Evolutionary conservation across 2,113 vertebrate genomes (phyloP).

Genomic region (Agapornis roseicollis): DNA sequence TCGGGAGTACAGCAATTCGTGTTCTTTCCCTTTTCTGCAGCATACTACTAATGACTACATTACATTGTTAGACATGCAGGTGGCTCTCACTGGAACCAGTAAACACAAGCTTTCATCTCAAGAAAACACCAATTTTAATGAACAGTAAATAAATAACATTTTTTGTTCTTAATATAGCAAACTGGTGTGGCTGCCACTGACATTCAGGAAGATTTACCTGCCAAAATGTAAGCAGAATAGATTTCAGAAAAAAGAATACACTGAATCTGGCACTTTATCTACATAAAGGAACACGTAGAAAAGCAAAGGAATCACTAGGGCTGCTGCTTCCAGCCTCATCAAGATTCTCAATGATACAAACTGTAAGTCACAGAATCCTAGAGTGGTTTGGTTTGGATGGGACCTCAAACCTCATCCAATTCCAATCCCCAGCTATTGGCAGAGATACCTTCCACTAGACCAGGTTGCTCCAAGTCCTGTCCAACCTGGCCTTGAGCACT

Average conservation of each 20-base stretch:
- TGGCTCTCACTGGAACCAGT: not conserved
- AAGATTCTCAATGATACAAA: not conserved
- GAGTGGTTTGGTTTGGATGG: not conserved
- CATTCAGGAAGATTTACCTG: not conserved
- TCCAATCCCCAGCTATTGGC: not conserved
- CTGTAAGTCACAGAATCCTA: not conserved
- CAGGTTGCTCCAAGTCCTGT: not conserved
- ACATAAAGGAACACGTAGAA: not conserved
- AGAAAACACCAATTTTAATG: not conserved
- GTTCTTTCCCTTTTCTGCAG: not conserved
- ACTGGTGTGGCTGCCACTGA: not conserved
- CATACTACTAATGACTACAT: not conserved
- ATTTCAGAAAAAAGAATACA: not conserved
- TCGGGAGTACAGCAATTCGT: not conserved
- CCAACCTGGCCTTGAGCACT: not conserved
- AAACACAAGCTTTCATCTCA: not conserved
- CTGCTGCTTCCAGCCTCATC: not conserved
- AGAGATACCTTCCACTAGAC: not conserved
- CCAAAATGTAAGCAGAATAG: not conserved
- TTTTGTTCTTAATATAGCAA: not conserved
- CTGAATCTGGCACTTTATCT: not conserved
- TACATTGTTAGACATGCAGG: not conserved
- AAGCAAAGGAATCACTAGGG: not conserved
- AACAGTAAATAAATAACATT: not conserved
- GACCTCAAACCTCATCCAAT: not conserved